These are phyloP conservation scores for Hyles euphorbiae DNA, from an alignment of 1,140 invertebrate species.

Conservation along the genomic window DNA sequence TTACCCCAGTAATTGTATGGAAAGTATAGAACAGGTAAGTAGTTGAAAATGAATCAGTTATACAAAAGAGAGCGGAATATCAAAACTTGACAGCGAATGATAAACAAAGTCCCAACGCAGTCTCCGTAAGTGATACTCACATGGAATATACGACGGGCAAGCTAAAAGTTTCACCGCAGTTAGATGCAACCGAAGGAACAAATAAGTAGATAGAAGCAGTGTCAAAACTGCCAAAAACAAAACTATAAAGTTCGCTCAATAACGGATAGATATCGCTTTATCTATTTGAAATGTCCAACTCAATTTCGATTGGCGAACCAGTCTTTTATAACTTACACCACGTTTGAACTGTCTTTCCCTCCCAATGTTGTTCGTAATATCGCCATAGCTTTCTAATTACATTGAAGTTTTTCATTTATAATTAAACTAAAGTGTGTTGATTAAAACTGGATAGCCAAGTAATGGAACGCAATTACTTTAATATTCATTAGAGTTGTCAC, in stretches of 20 bases:
- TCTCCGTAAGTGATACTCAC: slow-evolving; percentile 55
- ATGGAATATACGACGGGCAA: slow-evolving; percentile 53
- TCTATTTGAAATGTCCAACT: slow-evolving; percentile 68
- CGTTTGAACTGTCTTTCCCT: not conserved
- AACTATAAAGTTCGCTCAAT: slow-evolving; percentile 75
- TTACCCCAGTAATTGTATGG: no score
- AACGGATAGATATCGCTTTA: slow-evolving; percentile 66
- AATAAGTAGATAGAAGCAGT: slow-evolving; percentile 70
- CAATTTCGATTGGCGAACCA: slow-evolving; percentile 55
- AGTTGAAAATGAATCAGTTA: not conserved
- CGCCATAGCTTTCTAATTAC: slow-evolving; percentile 15
- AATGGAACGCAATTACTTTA: slow-evolving; percentile 31
- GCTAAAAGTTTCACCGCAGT: slow-evolving; percentile 65
- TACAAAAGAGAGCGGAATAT: slow-evolving; percentile 8
- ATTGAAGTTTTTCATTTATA: slow-evolving; percentile 12
- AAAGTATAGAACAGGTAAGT: no score
- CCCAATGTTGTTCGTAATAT: not conserved
- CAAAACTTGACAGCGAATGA: slow-evolving; percentile 30
- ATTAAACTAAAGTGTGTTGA: slow-evolving; percentile 25
- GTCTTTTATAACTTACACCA: slow-evolving; percentile 37
- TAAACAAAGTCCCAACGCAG: slow-evolving; percentile 40
- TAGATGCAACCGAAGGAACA: slow-evolving; percentile 66
- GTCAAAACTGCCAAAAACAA: slow-evolving; percentile 76
- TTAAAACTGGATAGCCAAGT: slow-evolving; percentile 22
- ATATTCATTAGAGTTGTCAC: slow-evolving; percentile 32